These are phyloP conservation scores for Dermatophagoides farinae DNA, from an alignment of 1,140 invertebrate species.

Conservation along the genomic window DNA sequence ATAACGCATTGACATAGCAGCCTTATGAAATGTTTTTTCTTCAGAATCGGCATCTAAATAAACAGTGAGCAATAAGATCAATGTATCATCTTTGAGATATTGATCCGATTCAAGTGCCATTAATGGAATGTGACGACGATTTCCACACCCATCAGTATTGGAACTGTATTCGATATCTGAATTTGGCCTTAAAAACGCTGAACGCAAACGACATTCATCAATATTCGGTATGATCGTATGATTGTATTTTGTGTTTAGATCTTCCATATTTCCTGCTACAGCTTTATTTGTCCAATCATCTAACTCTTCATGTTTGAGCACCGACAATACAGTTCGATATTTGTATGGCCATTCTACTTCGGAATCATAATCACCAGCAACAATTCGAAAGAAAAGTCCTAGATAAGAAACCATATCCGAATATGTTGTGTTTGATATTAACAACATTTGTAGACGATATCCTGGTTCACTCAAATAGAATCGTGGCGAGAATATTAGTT, in stretches of 20 bases:
- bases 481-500: background rate
- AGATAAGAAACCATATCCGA: constrained; percentile 10
- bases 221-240: constrained; percentile 10
- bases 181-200: constrained; percentile 14
- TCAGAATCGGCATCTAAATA: constrained; percentile 7
- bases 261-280: background rate
- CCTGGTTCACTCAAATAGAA: constrained; percentile 4
- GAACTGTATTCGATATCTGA: background rate
- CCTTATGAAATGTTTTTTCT: background rate
- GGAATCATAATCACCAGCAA: constrained; percentile 15
- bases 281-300: background rate
- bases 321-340: constrained; percentile 8
- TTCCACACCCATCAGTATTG: constrained; percentile 15
- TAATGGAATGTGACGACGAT: constrained; percentile 14
- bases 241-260: background rate
- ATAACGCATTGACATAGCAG: constrained; percentile 12
- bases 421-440: constrained; percentile 9
- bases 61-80: constrained; percentile 9
- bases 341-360: constrained; percentile 17
- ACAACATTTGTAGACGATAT: constrained; percentile 8
- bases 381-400: constrained; percentile 16
- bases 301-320: constrained; percentile 3
- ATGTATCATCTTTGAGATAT: constrained; percentile 1
- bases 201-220: constrained; percentile 15
- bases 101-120: background rate